Base-by-base conservation (phyloP, 2,113 vertebrate genomes). In the Sinocyclocheilus maitianheensis region DNA sequence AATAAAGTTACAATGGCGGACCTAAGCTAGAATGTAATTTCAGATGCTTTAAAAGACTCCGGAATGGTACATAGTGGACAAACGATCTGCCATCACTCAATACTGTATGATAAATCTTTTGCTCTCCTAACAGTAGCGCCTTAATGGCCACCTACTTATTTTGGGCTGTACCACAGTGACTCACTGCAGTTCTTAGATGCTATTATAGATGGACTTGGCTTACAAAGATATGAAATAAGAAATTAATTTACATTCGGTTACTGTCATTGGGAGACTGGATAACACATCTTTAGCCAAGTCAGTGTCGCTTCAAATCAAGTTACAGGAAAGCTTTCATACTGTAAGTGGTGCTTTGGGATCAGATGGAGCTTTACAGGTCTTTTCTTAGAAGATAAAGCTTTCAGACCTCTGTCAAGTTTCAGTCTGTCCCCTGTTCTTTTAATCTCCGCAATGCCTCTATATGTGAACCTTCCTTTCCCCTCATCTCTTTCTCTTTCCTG, bases 281-380 rank as follows among this genome's bases (percentile, higher is more conserved):
- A 71, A 83, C 74, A 85, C 37, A 46, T 40, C 16, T 34, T 63
- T 12, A 22, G 60, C 26, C 9, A 48, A 67, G 48, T 20, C 30
- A 58, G 16, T 48, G 85, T 77, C 77, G 71, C 18, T 13, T 81
- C 10, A 46, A 77, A 51, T 37, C 22, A 12, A 48, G 3, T 37
- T 14, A 24, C 24, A 9, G 71, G 67, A 46, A 60, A 77, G 14
- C 16, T 30, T 11, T 60, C 26, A 71, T n/a, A 37, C 12, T 37
- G 37, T 26, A 58, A 62, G 75, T 80, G 16, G 11, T 18, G 53
- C 81, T 85, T 71, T 88, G 65, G 84, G 87, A 86, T 86, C 87
- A 91, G 78, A 77, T 51, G 40, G 40, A 58, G 51, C 74, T 81
- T 75, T 89, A 74, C 87, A 79, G 90, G 89, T 90, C 86, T 79